A percentile compares a stretch with the other conserved stretches of the same genome.
Evolutionary conservation across 92 coral and sea anemone genomes (phyloP).

Genomic region (Bergia sp.): DNA sequence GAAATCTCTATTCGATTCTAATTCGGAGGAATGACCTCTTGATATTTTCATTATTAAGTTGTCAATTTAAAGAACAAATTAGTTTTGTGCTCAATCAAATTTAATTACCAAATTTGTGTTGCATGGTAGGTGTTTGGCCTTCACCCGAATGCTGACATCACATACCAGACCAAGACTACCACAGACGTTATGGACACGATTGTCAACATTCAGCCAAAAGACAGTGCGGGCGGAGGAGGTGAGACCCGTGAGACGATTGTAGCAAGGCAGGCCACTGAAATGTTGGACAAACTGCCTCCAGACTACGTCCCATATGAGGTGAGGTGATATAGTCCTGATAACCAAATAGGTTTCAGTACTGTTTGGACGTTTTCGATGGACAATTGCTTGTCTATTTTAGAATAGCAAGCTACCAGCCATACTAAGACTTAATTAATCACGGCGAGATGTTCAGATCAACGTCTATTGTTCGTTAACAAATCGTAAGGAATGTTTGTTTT

Average conservation of each 20-base stretch:
- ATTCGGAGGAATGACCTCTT: too few species aligned
- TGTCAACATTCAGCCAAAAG: slow-evolving; percentile 97
- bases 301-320: slow-evolving; percentile 97
- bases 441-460: too few species aligned
- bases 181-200: slow-evolving; percentile 95
- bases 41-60: too few species aligned
- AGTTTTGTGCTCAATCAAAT: too few species aligned
- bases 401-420: neutral
- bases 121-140: slow-evolving; percentile 88
- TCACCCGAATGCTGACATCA: slow-evolving; percentile 96
- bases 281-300: slow-evolving; percentile 95
- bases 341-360: neutral
- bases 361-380: neutral
- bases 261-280: slow-evolving; percentile 91
- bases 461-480: too few species aligned
- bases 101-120: too few species aligned
- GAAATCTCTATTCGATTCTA: too few species aligned
- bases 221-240: slow-evolving; percentile 97
- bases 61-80: too few species aligned
- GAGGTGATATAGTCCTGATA: neutral
- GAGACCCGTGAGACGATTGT: slow-evolving; percentile 97
- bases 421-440: neutral
- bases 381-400: neutral
- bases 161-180: slow-evolving; percentile 98
- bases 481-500: too few species aligned